phyloP scores from a whole-genome alignment of 2,888 invertebrate genomes.

The Criorhina ranunculi region DNA sequence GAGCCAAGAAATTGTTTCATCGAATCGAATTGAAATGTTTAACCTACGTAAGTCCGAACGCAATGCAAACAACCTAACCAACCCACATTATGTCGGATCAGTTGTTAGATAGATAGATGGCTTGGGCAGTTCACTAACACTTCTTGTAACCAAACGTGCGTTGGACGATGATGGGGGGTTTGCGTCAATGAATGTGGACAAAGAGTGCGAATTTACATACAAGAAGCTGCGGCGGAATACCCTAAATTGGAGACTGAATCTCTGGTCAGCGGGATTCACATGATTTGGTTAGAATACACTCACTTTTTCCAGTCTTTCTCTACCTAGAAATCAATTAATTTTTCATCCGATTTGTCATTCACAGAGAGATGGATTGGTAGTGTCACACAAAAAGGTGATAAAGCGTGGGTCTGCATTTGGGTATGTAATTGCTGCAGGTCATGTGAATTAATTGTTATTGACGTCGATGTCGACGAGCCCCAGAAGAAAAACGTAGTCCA shows the following conservation, averaged over 20 bases:
- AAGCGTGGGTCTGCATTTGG: no score
- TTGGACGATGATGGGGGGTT: conserved; percentile 38
- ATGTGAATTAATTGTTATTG: no score
- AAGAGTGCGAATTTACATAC: conserved; percentile 57
- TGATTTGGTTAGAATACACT: not conserved
- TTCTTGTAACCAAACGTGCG: conserved; percentile 24
- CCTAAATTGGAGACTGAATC: conserved; percentile 46
- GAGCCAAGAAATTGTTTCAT: conserved; percentile 41
- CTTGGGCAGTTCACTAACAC: not conserved
- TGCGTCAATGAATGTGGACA: conserved; percentile 30
- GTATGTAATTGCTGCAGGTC: no score
- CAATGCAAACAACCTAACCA: conserved; percentile 14
- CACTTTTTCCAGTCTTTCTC: not conserved
- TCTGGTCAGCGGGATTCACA: conserved; percentile 28
- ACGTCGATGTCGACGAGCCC: no score
- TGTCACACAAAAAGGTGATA: no score
- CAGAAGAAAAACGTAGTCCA: no score
- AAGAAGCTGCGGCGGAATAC: conserved; percentile 26
- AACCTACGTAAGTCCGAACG: conserved; percentile 7
- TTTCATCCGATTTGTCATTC: not conserved
- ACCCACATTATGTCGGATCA: conserved; percentile 16
- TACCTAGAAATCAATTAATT: not conserved
- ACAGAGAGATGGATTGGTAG: not conserved
- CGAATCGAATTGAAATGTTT: conserved; percentile 45
- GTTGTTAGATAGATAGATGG: no score